phyloP scores from a whole-genome alignment of 2,113 vertebrate species.

The Chiloscyllium plagiosum region DNA sequence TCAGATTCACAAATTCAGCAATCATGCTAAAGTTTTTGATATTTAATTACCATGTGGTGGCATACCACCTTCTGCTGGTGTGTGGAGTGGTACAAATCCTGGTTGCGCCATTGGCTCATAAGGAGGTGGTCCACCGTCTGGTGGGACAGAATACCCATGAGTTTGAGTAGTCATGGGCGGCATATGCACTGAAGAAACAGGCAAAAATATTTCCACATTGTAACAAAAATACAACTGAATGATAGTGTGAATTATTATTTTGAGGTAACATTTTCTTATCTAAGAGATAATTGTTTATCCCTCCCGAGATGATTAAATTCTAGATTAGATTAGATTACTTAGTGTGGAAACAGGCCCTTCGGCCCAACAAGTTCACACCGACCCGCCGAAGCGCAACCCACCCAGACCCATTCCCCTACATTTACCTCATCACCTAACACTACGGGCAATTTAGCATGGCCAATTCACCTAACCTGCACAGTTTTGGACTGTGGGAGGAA shows the following conservation, averaged over 20 bases:
- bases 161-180: slow-evolving; percentile 55
- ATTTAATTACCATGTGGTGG: slow-evolving; percentile 63
- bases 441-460: too few species aligned
- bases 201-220: neutral
- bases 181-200: neutral
- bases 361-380: too few species aligned
- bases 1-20: neutral
- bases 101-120: slow-evolving; percentile 75
- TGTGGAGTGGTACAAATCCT: slow-evolving; percentile 73
- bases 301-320: neutral
- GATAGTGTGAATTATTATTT: neutral
- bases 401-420: too few species aligned
- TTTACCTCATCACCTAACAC: too few species aligned
- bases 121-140: slow-evolving; percentile 83
- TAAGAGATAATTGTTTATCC: neutral
- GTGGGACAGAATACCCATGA: slow-evolving; percentile 67
- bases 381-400: too few species aligned
- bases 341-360: too few species aligned
- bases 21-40: neutral
- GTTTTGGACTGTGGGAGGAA: too few species aligned
- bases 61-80: slow-evolving; percentile 67
- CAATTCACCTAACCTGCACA: too few species aligned
- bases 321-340: too few species aligned
- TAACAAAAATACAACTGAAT: neutral
- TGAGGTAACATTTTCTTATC: neutral